phyloP scores from a whole-genome alignment of 2,797 vertebrate species.

The Pterois miles region DNA sequence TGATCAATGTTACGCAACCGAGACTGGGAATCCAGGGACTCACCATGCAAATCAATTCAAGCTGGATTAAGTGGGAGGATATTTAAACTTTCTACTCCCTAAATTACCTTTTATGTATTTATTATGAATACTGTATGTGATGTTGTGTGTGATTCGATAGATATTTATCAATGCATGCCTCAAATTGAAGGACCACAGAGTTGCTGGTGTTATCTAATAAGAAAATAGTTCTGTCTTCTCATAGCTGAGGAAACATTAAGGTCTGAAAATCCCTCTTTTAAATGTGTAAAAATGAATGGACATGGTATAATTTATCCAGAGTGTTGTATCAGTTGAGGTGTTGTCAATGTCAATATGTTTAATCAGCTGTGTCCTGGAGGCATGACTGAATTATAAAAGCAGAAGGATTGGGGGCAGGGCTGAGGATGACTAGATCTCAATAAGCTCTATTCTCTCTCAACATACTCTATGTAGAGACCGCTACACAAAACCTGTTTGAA shows the following conservation, averaged over 20 bases:
- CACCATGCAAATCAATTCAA: constrained; percentile 34
- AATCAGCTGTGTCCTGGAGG: constrained; percentile 3
- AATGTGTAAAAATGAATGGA: constrained; percentile 16
- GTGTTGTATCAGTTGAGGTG: constrained; percentile 25
- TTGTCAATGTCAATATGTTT: constrained; percentile 28
- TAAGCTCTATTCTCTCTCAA: background rate
- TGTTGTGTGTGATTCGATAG: constrained; percentile 30
- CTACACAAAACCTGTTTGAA: background rate
- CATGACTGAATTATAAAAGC: background rate
- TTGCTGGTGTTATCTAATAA: constrained; percentile 23
- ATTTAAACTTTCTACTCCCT: constrained; percentile 21
- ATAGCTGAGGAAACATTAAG: background rate
- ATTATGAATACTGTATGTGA: constrained; percentile 43
- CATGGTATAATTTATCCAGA: background rate
- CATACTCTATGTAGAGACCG: background rate
- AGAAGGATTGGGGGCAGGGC: background rate
- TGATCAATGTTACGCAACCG: constrained; percentile 15
- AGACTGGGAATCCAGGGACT: constrained; percentile 14
- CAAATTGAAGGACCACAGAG: constrained; percentile 43
- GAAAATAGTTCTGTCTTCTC: constrained; percentile 1
- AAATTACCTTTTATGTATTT: constrained; percentile 48
- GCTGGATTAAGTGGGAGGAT: constrained; percentile 36
- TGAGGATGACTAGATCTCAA: background rate
- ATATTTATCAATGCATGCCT: constrained; percentile 64
- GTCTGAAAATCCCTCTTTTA: constrained; percentile 14